Evolutionary conservation across 30 jellyfish, hydroid and myxozoan species (phyloP).

Genomic region (Phacellophora camtschatica): DNA sequence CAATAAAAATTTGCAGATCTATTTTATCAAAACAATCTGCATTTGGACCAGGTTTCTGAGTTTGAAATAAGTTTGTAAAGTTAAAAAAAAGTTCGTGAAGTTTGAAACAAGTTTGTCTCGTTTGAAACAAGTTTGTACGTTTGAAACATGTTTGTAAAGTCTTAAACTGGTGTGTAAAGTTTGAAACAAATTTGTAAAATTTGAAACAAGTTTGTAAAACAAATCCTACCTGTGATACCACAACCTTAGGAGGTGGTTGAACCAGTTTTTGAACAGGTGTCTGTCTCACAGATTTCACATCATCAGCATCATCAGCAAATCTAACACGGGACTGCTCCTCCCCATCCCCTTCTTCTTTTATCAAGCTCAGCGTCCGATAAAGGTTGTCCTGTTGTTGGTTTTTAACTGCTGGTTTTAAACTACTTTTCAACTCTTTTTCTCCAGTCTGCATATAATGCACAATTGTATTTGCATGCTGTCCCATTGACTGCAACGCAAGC

Average conservation of each 20-base stretch:
- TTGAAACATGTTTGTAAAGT: too few relatives aligned
- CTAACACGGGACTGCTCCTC: constrained; percentile 50
- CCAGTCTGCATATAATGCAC: constrained; percentile 41
- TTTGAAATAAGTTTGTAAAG: too few relatives aligned
- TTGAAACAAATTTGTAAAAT: too few relatives aligned
- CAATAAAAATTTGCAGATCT: too few relatives aligned
- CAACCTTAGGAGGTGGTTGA: background rate
- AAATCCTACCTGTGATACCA: constrained; percentile 1
- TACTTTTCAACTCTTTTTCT: background rate
- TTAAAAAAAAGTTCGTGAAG: too few relatives aligned
- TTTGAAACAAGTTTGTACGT: too few relatives aligned
- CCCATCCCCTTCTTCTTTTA: constrained; percentile 68
- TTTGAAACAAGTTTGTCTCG: too few relatives aligned
- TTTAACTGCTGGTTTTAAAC: background rate
- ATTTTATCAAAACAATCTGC: too few relatives aligned
- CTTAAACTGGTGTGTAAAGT: too few relatives aligned
- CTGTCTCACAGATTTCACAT: background rate
- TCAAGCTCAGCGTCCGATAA: constrained; percentile 34
- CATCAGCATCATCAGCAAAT: background rate
- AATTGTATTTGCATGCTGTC: constrained; percentile 70
- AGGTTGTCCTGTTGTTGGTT: constrained; percentile 55
- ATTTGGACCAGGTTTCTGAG: too few relatives aligned
- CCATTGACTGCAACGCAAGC: constrained; percentile 95
- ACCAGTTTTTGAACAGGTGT: background rate
- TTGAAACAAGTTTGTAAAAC: background rate